Percentiles rank a stretch among this genome's conserved stretches.
These are phyloP conservation scores for Carterocephalus palaemon DNA, from an alignment of 2,888 invertebrate genomes.

Conservation along the genomic window DNA sequence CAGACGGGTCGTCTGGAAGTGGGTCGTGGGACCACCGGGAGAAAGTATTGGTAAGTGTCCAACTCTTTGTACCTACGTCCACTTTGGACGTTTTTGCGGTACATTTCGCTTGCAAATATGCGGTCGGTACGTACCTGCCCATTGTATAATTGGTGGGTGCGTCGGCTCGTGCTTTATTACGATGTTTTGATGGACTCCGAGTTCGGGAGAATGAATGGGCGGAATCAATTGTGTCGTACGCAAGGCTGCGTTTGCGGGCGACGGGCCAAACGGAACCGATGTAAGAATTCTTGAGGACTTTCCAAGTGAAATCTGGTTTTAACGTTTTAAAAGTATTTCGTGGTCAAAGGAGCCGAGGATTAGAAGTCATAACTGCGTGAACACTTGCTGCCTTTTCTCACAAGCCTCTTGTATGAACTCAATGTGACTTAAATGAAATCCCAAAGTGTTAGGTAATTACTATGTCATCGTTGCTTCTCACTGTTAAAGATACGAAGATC, in stretches of 20 bases:
- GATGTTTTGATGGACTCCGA: slow-evolving; percentile 18
- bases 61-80: slow-evolving; percentile 51
- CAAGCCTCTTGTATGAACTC: too few species aligned
- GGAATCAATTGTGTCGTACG: slow-evolving; percentile 9
- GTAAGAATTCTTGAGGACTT: too few species aligned
- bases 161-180: slow-evolving; percentile 34
- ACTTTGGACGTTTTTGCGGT: slow-evolving; percentile 50
- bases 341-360: too few species aligned
- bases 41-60: slow-evolving; percentile 58
- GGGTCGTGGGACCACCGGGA: slow-evolving; percentile 69
- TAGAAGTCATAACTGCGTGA: too few species aligned
- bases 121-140: slow-evolving; percentile 39
- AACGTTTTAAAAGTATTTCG: too few species aligned
- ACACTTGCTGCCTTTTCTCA: too few species aligned
- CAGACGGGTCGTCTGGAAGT: slow-evolving; percentile 59
- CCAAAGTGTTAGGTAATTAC: too few species aligned
- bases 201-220: slow-evolving; percentile 10
- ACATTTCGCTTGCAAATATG: slow-evolving; percentile 54
- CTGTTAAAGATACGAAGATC: too few species aligned
- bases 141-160: slow-evolving; percentile 58
- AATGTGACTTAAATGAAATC: too few species aligned
- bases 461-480: too few species aligned
- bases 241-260: neutral
- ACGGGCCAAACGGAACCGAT: neutral
- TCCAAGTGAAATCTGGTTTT: too few species aligned